Evolutionary conservation across 2,113 vertebrate species (phyloP).

Genomic region (Thymallus thymallus): DNA sequence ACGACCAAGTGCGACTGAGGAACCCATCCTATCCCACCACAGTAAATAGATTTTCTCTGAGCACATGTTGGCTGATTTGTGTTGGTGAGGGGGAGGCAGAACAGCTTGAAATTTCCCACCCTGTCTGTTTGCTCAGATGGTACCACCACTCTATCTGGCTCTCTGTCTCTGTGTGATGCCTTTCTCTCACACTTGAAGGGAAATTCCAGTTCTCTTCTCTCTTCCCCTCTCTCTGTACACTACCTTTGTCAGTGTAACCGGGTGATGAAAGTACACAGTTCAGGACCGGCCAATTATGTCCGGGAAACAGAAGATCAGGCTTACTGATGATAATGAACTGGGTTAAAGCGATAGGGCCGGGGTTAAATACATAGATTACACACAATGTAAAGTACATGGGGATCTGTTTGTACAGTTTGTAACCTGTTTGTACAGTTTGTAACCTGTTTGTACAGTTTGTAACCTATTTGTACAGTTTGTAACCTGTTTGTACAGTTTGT

Average conservation of each 20-base stretch:
- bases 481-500: no score
- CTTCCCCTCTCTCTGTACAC: background rate
- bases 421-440: no score
- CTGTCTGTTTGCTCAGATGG: slow-evolving; percentile 3
- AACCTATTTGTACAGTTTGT: no score
- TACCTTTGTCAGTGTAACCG: background rate
- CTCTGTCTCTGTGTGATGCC: background rate
- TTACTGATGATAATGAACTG: background rate
- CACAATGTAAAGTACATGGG: no score
- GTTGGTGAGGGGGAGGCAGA: slow-evolving; percentile 4
- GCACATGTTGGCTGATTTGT: slow-evolving; percentile 8
- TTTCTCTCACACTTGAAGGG: background rate
- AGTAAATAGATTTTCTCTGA: slow-evolving; percentile 12
- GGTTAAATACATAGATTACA: no score
- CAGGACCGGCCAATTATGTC: background rate
- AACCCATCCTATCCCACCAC: slow-evolving; percentile 3
- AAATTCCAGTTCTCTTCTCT: no score
- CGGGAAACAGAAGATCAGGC: background rate
- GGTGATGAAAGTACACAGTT: background rate
- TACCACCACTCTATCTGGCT: background rate
- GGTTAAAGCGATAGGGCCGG: no score
- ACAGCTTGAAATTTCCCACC: background rate
- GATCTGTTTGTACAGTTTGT: no score
- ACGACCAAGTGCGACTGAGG: background rate
- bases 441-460: no score